A percentile compares a stretch with the other conserved stretches of the same genome.
Conservation (phyloP, 2,797 vertebrate species). For the Philypnodon macrostomus region DNA sequence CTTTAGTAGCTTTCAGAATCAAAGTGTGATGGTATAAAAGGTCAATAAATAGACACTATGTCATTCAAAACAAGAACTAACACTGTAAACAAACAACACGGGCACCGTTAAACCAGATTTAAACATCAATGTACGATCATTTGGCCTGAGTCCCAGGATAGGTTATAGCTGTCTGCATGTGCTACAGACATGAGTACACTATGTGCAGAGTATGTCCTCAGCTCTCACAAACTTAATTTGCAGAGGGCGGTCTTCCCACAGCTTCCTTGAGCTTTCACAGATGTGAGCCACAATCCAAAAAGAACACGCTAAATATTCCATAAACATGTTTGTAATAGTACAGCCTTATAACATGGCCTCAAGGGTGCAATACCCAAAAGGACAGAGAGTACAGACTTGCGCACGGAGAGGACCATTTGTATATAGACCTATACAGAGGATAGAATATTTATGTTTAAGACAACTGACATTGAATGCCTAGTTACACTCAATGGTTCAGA, state of each 20-base stretch:
- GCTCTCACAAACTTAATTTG: background rate
- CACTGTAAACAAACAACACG: background rate
- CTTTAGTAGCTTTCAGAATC: no score
- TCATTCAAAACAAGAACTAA: no score
- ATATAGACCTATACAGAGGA: no score
- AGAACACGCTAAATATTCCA: background rate
- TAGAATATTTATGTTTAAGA: no score
- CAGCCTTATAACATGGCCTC: background rate
- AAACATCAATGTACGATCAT: background rate
- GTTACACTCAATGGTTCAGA: no score
- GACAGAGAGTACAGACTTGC: background rate
- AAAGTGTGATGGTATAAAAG: no score
- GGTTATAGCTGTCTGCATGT: background rate
- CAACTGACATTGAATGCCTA: no score
- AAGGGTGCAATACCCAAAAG: background rate
- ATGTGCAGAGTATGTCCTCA: constrained; percentile 8
- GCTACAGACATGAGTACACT: constrained; percentile 2
- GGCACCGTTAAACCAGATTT: background rate
- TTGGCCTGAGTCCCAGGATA: constrained; percentile 2
- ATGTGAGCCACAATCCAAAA: constrained; percentile 1
- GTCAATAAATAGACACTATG: no score
- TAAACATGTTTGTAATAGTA: background rate
- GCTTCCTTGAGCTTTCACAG: background rate
- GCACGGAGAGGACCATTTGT: no score
- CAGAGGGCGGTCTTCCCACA: background rate